These are phyloP conservation scores for Scleropages formosus DNA, from an alignment of 2,797 vertebrate species.

Conservation along the genomic window DNA sequence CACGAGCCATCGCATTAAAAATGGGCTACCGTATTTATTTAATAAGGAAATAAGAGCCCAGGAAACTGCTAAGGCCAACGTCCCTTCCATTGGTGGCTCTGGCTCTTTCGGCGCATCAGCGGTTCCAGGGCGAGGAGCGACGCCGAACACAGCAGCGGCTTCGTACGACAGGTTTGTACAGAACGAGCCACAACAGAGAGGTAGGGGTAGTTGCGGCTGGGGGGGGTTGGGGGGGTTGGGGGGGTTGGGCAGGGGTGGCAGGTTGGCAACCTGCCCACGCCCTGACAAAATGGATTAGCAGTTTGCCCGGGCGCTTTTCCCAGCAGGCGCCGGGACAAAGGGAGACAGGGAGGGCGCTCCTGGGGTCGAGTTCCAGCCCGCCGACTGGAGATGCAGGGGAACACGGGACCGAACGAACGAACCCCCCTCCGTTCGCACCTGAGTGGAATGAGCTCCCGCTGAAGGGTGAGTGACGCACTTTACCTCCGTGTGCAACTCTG, in stretches of 20 bases:
- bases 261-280: background rate
- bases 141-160: conserved; percentile 11
- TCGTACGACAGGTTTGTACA: conserved; percentile 3
- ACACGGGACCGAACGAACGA: no score
- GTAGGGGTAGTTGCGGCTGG: background rate
- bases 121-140: background rate
- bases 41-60: no score
- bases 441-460: no score
- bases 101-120: no score
- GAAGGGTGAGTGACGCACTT: no score
- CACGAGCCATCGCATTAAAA: no score
- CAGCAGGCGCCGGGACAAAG: background rate
- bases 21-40: no score
- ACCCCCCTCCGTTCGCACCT: no score
- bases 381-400: no score
- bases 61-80: background rate
- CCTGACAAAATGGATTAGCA: conserved; percentile 18
- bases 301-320: background rate
- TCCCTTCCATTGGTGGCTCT: background rate
- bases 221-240: background rate
- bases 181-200: background rate
- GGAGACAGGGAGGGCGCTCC: background rate
- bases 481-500: no score
- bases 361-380: no score
- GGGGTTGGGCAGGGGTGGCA: no score